These are phyloP conservation scores for Nycticebus coucang DNA, from an alignment of 2,113 vertebrate genomes.

Conservation along the genomic window DNA sequence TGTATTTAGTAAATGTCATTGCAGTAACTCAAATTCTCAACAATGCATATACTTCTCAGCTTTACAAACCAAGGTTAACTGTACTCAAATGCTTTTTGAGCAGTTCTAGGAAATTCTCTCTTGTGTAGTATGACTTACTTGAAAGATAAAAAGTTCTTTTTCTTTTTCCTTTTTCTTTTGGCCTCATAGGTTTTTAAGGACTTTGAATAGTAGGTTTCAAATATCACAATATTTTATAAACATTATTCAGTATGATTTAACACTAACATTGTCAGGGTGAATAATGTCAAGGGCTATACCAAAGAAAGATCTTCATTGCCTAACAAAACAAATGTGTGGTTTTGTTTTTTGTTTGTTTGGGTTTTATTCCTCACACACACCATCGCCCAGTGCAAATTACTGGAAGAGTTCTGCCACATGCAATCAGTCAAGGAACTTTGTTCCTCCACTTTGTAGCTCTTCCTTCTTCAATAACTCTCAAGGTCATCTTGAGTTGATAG, in stretches of 20 bases:
- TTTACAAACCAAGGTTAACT: conserved; percentile 23
- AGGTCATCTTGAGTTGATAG: neutral
- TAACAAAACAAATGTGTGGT: neutral
- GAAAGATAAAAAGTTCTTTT: neutral
- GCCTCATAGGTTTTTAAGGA: neutral
- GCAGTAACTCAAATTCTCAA: neutral
- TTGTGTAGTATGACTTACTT: neutral
- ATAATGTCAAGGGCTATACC: neutral
- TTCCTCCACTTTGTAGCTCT: neutral
- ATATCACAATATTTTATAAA: neutral
- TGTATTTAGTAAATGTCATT: neutral
- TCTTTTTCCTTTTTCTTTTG: neutral
- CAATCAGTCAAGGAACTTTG: neutral
- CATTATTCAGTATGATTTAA: conserved; percentile 42
- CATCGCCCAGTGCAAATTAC: neutral
- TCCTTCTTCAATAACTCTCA: neutral
- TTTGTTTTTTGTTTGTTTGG: too few relatives aligned
- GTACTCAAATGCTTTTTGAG: neutral
- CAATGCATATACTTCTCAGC: neutral
- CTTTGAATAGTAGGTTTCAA: conserved; percentile 33
- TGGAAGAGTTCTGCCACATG: neutral
- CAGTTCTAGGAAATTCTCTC: conserved; percentile 17
- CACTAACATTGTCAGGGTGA: neutral
- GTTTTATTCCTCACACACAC: neutral
- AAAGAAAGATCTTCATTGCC: neutral